A percentile compares a stretch with the other conserved stretches of the same genome.
These are phyloP conservation scores for Murina feae DNA, from an alignment of 2,113 vertebrate genomes.

Conservation along the genomic window DNA sequence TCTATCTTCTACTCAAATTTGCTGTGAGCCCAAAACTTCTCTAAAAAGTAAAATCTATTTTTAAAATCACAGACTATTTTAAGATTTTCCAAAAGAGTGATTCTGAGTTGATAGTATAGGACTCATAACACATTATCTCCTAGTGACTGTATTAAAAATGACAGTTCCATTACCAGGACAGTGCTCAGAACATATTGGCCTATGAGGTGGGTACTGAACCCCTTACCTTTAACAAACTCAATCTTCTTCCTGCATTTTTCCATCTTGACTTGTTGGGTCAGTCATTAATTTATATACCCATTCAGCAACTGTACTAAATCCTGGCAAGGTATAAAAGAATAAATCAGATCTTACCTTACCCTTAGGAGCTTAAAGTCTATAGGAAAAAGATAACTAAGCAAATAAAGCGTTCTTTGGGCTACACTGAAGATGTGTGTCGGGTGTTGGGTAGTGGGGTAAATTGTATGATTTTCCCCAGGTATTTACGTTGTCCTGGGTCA, in stretches of 20 bases:
- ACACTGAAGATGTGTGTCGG: background rate
- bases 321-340: background rate
- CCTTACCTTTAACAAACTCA: background rate
- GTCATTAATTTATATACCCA: background rate
- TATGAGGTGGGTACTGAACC: background rate
- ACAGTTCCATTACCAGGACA: background rate
- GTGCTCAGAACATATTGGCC: background rate
- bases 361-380: background rate
- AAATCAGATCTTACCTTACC: background rate
- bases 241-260: background rate
- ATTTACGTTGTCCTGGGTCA: background rate
- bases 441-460: background rate
- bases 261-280: background rate
- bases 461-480: background rate
- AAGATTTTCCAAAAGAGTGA: conserved; percentile 25
- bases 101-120: background rate
- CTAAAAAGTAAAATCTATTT: background rate
- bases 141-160: conserved; percentile 15
- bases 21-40: background rate
- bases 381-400: background rate
- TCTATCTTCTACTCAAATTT: background rate
- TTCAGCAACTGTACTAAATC: background rate
- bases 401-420: background rate
- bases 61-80: background rate
- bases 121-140: background rate